phyloP scores from a whole-genome alignment of 2,888 invertebrate species.

The Scaeva pyrastri region DNA sequence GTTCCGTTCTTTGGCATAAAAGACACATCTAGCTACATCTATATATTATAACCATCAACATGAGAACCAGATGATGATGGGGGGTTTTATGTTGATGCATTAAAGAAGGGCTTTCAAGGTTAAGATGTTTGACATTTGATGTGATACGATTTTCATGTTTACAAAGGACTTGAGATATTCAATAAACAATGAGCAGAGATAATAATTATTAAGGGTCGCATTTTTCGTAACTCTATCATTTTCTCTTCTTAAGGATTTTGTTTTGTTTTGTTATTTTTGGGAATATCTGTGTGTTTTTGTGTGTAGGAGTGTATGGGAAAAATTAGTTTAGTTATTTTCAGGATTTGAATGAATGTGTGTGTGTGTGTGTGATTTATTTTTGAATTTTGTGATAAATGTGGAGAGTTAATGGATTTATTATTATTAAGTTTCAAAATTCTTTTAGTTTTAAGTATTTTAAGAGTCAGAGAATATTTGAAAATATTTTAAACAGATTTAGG shows the following conservation, averaged over 20 bases:
- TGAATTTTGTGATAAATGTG: too few relatives aligned
- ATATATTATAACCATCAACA: background rate
- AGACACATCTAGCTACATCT: background rate
- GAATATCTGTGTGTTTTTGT: too few relatives aligned
- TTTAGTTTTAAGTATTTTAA: too few relatives aligned
- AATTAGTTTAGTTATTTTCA: too few relatives aligned
- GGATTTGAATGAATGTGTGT: too few relatives aligned
- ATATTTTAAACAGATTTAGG: too few relatives aligned
- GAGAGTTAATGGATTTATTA: too few relatives aligned
- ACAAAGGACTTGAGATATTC: slow-evolving; percentile 44
- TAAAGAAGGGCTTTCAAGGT: slow-evolving; percentile 35
- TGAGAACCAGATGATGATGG: slow-evolving; percentile 14
- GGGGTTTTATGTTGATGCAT: slow-evolving; percentile 41
- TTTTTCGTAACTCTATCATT: background rate
- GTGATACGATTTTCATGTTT: slow-evolving; percentile 58
- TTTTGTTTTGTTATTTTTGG: background rate
- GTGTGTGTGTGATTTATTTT: too few relatives aligned
- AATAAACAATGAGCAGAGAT: slow-evolving; percentile 23
- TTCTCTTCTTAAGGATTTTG: background rate
- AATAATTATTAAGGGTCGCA: slow-evolving; percentile 11
- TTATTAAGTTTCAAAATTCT: too few relatives aligned
- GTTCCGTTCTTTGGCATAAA: slow-evolving; percentile 5
- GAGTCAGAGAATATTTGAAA: too few relatives aligned
- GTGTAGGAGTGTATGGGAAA: too few relatives aligned
- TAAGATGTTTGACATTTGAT: slow-evolving; percentile 58